A percentile compares a stretch with the other conserved stretches of the same genome.
Evolutionary conservation across 1,140 invertebrate genomes (phyloP).

Genomic region (Kradibia gibbosae): DNA sequence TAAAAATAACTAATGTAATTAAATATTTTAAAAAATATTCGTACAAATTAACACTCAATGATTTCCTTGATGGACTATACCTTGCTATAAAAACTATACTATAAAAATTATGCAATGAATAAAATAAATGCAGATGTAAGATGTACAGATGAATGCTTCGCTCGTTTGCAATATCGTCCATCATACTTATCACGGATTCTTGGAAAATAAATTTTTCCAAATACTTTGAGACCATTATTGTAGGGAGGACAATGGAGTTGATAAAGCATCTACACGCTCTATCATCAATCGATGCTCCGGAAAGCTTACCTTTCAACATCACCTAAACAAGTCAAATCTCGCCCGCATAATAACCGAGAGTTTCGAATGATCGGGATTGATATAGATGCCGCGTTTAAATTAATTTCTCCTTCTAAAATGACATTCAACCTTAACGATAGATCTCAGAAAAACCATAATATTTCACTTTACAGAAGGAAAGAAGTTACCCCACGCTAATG

Average conservation of each 20-base stretch:
- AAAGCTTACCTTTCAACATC: background rate
- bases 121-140: background rate
- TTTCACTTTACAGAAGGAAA: slow-evolving; percentile 21
- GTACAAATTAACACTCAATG: too few relatives aligned
- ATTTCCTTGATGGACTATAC: too few relatives aligned
- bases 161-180: background rate
- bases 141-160: background rate
- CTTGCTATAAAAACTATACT: too few relatives aligned
- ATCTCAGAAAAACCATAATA: slow-evolving; percentile 28
- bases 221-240: background rate
- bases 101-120: background rate
- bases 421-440: background rate
- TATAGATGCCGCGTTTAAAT: slow-evolving; percentile 4
- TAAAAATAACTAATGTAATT: too few relatives aligned
- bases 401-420: slow-evolving; percentile 4
- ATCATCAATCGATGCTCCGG: background rate
- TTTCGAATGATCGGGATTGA: slow-evolving; percentile 13
- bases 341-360: background rate
- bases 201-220: background rate
- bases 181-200: background rate
- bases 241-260: background rate
- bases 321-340: slow-evolving; percentile 1
- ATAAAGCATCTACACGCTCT: background rate
- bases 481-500: slow-evolving; percentile 22
- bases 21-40: too few relatives aligned